Evolutionary conservation across 2,888 invertebrate genomes (phyloP).

Genomic region (Xylota sylvarum): DNA sequence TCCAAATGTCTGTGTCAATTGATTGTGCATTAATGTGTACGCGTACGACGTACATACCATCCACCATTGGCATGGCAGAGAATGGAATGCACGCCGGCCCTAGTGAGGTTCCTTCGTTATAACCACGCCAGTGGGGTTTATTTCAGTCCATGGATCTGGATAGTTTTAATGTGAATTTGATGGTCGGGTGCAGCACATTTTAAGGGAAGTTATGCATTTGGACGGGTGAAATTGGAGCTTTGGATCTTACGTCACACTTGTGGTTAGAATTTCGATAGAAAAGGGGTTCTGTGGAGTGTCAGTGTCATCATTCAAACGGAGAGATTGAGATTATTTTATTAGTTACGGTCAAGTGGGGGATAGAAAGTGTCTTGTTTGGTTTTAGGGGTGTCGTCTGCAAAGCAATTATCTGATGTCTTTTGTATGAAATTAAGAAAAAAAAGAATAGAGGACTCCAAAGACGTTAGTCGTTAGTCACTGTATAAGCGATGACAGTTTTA

Average conservation of each 20-base stretch:
- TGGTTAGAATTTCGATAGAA: neutral
- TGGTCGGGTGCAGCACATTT: constrained; percentile 64
- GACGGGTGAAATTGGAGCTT: neutral
- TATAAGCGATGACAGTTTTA: no score
- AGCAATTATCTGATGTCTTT: no score
- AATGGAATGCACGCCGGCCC: constrained; percentile 56
- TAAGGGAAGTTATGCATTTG: constrained; percentile 17
- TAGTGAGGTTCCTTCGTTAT: constrained; percentile 50
- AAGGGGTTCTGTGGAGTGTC: neutral
- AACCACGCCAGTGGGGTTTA: constrained; percentile 56
- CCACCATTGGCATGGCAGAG: constrained; percentile 22
- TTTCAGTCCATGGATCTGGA: constrained; percentile 27
- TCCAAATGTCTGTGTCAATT: constrained; percentile 75
- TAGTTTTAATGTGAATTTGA: constrained; percentile 61
- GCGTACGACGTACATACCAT: constrained; percentile 33
- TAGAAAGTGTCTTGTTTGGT: neutral
- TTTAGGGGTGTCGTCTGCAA: neutral
- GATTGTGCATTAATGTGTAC: constrained; percentile 68
- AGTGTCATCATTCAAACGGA: neutral
- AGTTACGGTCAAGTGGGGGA: neutral
- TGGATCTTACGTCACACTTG: neutral
- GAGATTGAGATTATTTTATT: neutral
- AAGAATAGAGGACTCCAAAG: no score
- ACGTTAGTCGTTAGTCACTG: no score
- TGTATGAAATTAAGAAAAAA: no score